Base-by-base conservation (phyloP, 2,888 invertebrate genomes). In the Eupithecia centaureata region DNA sequence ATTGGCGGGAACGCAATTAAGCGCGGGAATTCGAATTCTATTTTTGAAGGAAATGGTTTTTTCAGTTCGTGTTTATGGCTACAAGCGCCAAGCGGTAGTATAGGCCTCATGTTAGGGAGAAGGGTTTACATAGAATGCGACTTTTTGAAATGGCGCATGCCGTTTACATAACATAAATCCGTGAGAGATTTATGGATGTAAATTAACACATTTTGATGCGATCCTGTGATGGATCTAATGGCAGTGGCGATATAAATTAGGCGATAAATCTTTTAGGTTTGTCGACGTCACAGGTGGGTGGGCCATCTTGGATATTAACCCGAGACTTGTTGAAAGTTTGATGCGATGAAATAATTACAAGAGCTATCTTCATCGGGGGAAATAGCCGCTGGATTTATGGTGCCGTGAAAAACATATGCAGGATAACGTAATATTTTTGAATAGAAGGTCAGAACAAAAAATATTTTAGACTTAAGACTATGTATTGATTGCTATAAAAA, bases 1-100 rank as follows among this genome's bases (percentile, higher is more conserved):
- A 93, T 93, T 93, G 93, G 93, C 88, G 82, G 88, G 83, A 82
- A 82, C 80, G 90, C 90, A 92, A 92, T 93, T 93, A 92, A 88
- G 87, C 91, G 90, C 91, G 92, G 89, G 91, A 92, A 91, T 92
- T 90, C 86, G 86, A 92, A 92, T 89, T 90, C 91, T 92, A 92
- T 92, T 92, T 92, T 91, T 83, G 91, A 90, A 87, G 88, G 89
- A 90, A 90, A 90, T 89, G 85, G 90, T 92, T 92, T 80, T 93
- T 92, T 90, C 91, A 91, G 90, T 79, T 80, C 83, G 82, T 82
- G 88, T 87, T 87, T 86, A 87, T 82, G 83, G 85, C 78, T 79
- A 83, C 79, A 78, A 62, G 62, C 73, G 73, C 68, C 79, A 78
- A 62, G 62, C 73, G 73, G 68, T 73, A 68, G 77, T 79, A 80